phyloP scores from a whole-genome alignment of 2,113 vertebrate species.

The Psophia crepitans region DNA sequence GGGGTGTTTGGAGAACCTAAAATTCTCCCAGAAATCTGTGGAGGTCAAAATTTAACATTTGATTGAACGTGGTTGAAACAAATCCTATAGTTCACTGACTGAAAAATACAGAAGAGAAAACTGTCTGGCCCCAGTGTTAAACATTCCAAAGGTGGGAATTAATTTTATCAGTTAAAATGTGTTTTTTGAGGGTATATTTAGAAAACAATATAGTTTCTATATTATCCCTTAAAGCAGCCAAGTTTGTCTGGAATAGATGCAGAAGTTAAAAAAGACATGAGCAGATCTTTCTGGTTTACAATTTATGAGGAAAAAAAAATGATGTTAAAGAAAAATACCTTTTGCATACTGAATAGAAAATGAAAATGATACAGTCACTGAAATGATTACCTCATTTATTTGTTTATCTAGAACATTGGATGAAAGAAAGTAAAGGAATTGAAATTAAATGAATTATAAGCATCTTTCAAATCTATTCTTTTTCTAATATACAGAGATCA shows the following conservation, averaged over 20 bases:
- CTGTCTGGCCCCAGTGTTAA: background rate
- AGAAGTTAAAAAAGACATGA: background rate
- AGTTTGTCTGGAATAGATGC: background rate
- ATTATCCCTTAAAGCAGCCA: background rate
- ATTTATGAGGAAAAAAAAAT: background rate
- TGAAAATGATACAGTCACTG: constrained; percentile 27
- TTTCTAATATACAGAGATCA: constrained; percentile 69
- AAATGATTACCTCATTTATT: constrained; percentile 61
- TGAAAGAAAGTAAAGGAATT: constrained; percentile 65
- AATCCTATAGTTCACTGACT: background rate
- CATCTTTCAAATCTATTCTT: constrained; percentile 72
- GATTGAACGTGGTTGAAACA: background rate
- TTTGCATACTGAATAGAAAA: constrained; percentile 18
- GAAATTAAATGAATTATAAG: constrained; percentile 72
- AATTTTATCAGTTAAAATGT: background rate
- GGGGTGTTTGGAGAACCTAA: background rate
- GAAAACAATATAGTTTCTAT: background rate
- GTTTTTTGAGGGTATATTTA: background rate
- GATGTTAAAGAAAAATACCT: background rate
- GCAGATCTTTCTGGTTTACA: background rate
- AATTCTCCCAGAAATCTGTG: background rate
- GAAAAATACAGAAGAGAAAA: background rate
- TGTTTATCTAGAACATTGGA: constrained; percentile 62
- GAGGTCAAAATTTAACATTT: background rate
- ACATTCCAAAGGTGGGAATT: background rate